phyloP scores from a whole-genome alignment of 1,140 invertebrate genomes.

The Asbolus verrucosus region DNA sequence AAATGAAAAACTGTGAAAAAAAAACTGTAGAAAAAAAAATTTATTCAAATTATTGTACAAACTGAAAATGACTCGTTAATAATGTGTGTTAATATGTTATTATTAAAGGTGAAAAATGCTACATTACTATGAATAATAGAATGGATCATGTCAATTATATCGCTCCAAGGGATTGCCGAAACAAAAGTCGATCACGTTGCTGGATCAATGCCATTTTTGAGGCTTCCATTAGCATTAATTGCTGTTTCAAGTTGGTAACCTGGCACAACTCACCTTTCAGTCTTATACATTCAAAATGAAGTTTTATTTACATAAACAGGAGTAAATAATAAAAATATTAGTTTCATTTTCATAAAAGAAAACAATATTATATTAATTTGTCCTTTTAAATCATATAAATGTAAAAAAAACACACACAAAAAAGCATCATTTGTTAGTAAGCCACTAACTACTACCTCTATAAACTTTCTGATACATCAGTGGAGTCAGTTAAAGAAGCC shows the following conservation, averaged over 20 bases:
- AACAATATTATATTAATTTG: too few relatives aligned
- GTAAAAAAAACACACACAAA: slow-evolving; percentile 8
- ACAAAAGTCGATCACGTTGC: slow-evolving; percentile 50
- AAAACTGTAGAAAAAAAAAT: not conserved
- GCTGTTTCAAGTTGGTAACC: slow-evolving; percentile 52
- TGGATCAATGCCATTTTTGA: slow-evolving; percentile 51
- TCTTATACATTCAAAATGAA: too few relatives aligned
- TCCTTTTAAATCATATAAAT: too few relatives aligned
- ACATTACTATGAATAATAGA: slow-evolving; percentile 33
- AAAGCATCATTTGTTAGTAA: slow-evolving; percentile 9
- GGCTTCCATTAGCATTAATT: slow-evolving; percentile 53
- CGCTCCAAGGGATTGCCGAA: slow-evolving; percentile 35
- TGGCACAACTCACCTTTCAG: slow-evolving; percentile 39
- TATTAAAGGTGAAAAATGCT: slow-evolving; percentile 21
- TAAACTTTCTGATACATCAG: slow-evolving; percentile 52
- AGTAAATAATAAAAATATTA: too few relatives aligned
- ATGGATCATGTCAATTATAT: slow-evolving; percentile 13
- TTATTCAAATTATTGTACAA: slow-evolving; percentile 19
- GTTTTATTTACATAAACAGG: too few relatives aligned
- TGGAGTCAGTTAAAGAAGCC: slow-evolving; percentile 57
- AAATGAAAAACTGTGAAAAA: too few relatives aligned
- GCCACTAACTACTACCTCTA: slow-evolving; percentile 43
- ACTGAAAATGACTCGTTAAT: slow-evolving; percentile 6
- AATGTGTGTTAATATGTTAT: slow-evolving; percentile 10
- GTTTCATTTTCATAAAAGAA: not conserved